Evolutionary conservation across 2,888 invertebrate genomes (phyloP).

Genomic region (Lycophotia porphyrea): DNA sequence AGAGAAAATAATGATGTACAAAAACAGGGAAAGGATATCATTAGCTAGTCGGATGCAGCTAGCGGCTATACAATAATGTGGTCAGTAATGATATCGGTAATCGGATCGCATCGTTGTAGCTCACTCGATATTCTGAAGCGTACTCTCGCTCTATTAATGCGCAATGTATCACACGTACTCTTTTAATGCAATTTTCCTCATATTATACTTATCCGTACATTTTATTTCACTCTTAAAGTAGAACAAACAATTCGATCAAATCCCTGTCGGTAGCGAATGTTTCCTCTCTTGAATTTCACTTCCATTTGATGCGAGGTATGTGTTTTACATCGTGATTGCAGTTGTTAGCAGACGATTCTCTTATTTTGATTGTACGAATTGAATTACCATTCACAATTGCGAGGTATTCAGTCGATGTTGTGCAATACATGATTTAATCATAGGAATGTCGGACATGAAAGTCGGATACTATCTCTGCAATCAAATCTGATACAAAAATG

Average conservation of each 20-base stretch:
- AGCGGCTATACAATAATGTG: slow-evolving; percentile 63
- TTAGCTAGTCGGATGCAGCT: slow-evolving; percentile 59
- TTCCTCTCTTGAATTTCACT: slow-evolving; percentile 58
- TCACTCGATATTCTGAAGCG: slow-evolving; percentile 67
- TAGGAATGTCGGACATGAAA: slow-evolving; percentile 72
- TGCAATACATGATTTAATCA: slow-evolving; percentile 76
- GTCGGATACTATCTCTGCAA: slow-evolving; percentile 71
- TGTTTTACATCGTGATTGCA: slow-evolving; percentile 59
- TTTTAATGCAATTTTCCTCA: slow-evolving; percentile 48
- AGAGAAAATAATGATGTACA: slow-evolving; percentile 65
- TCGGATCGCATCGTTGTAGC: slow-evolving; percentile 66
- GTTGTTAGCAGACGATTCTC: slow-evolving; percentile 54
- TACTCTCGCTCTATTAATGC: slow-evolving; percentile 71
- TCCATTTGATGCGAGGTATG: slow-evolving; percentile 58
- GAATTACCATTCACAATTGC: slow-evolving; percentile 68
- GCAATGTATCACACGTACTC: slow-evolving; percentile 52
- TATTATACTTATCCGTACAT: background rate
- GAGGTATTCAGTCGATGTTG: slow-evolving; percentile 69
- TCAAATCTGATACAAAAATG: slow-evolving; percentile 70
- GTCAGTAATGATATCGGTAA: slow-evolving; percentile 71
- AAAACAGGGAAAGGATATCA: slow-evolving; percentile 68
- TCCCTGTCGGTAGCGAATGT: slow-evolving; percentile 35
- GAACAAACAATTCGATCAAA: slow-evolving; percentile 46
- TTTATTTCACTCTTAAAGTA: slow-evolving; percentile 14
- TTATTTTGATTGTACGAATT: slow-evolving; percentile 69